phyloP scores from a whole-genome alignment of 1,140 invertebrate species.

The Diachasmimorpha longicaudata region DNA sequence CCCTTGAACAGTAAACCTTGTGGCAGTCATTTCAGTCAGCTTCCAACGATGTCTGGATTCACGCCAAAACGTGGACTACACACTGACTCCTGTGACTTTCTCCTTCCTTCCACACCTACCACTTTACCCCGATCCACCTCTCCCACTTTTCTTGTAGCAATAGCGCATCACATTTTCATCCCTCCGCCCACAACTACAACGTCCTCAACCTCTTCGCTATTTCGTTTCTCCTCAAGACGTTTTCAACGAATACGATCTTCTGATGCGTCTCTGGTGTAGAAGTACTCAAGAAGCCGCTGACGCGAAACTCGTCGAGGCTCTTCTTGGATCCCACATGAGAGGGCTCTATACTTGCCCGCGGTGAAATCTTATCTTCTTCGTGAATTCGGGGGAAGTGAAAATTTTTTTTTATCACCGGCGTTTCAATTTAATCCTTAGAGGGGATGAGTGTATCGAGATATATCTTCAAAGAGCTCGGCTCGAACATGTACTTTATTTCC shows the following conservation, averaged over 20 bases:
- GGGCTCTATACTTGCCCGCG: background rate
- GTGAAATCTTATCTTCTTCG: background rate
- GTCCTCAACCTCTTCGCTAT: background rate
- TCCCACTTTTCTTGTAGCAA: background rate
- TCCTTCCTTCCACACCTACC: slow-evolving; percentile 8
- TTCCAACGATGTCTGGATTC: slow-evolving; percentile 14
- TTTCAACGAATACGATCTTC: slow-evolving; percentile 23
- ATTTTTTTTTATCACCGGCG: too few species aligned
- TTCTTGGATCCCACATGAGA: slow-evolving; percentile 5
- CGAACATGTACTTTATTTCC: too few species aligned
- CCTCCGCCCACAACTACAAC: background rate
- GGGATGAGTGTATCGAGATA: too few species aligned
- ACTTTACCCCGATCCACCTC: background rate
- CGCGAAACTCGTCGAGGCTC: slow-evolving; percentile 4
- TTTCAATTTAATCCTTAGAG: too few species aligned
- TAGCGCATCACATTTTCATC: slow-evolving; percentile 2
- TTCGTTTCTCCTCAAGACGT: background rate
- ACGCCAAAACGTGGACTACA: slow-evolving; percentile 14
- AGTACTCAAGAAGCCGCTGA: slow-evolving; percentile 27
- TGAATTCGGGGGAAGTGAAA: background rate
- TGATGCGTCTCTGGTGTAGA: slow-evolving; percentile 22
- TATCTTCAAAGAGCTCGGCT: too few species aligned
- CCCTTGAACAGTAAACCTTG: slow-evolving; percentile 7
- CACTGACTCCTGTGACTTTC: slow-evolving; percentile 5
- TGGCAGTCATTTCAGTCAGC: slow-evolving; percentile 17